Conservation (phyloP, 2,888 invertebrate genomes). For the Habroteleia sp. region DNA sequence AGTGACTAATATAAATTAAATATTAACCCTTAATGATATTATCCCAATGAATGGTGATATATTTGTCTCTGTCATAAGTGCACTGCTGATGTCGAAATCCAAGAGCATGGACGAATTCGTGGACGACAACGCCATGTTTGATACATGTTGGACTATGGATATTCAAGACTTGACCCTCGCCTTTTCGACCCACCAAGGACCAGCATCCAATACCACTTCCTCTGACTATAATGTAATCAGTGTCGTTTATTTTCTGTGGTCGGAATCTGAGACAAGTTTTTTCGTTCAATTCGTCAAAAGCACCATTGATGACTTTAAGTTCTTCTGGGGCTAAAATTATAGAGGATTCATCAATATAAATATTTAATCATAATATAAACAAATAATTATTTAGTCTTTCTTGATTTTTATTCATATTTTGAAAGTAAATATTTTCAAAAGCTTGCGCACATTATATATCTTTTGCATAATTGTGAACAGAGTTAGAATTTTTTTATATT, state of each 20-base stretch:
- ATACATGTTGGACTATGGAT: conserved; percentile 79
- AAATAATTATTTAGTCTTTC: conserved; percentile 4
- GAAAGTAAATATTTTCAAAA: too few species aligned
- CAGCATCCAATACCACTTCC: conserved; percentile 84
- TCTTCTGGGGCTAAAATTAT: conserved; percentile 78
- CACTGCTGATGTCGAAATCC: conserved; percentile 94
- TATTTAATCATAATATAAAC: too few species aligned
- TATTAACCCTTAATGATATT: conserved; percentile 86
- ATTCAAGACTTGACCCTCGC: conserved; percentile 84
- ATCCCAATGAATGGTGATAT: conserved; percentile 87
- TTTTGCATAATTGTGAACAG: too few species aligned
- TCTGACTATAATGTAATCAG: conserved; percentile 84
- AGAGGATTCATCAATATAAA: background rate
- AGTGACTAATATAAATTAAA: too few species aligned
- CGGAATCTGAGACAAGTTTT: conserved; percentile 86
- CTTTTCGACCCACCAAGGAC: conserved; percentile 85
- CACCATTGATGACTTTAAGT: conserved; percentile 82
- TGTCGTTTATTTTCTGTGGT: conserved; percentile 83
- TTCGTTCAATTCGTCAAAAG: conserved; percentile 84
- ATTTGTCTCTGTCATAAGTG: conserved; percentile 88
- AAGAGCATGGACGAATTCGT: conserved; percentile 90
- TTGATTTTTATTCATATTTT: too few species aligned
- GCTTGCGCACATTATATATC: too few species aligned
- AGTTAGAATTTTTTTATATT: too few species aligned
- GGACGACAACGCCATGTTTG: conserved; percentile 83